Evolutionary conservation across 2,113 vertebrate genomes (phyloP).

Genomic region (Pavo muticus): DNA sequence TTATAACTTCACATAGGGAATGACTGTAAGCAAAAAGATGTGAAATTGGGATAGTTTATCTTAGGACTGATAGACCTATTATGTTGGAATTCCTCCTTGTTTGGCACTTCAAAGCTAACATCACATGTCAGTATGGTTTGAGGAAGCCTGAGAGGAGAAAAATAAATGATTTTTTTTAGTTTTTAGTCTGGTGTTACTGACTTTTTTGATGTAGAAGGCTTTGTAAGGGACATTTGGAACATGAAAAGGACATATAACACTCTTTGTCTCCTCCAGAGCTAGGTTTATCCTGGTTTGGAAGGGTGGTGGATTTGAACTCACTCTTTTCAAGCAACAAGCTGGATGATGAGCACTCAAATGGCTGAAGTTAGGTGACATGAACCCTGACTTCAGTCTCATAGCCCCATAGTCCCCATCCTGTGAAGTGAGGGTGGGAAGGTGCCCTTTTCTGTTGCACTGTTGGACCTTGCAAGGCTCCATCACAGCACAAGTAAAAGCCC

Average conservation of each 20-base stretch:
- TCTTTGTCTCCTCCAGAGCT: not conserved
- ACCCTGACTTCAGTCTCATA: not conserved
- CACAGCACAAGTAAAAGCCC: not conserved
- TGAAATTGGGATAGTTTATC: not conserved
- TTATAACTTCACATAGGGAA: not conserved
- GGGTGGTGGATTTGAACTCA: not conserved
- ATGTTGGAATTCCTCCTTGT: not conserved
- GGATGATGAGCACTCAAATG: not conserved
- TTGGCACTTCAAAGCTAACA: not conserved
- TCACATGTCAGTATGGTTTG: not conserved
- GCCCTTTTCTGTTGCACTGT: not conserved
- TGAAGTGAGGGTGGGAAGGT: not conserved
- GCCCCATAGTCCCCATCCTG: not conserved
- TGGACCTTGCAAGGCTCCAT: not conserved
- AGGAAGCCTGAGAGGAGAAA: not conserved
- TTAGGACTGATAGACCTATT: not conserved
- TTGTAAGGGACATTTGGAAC: not conserved
- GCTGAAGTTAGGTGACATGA: not conserved
- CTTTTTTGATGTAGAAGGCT: not conserved
- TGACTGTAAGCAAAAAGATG: rapidly evolving
- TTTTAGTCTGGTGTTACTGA: not conserved
- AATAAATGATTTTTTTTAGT: rapidly evolving
- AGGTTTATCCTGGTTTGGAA: not conserved
- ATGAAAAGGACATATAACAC: not conserved
- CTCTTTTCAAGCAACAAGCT: not conserved